Conservation (phyloP, 2,113 vertebrate species). For the Sitta europaea region DNA sequence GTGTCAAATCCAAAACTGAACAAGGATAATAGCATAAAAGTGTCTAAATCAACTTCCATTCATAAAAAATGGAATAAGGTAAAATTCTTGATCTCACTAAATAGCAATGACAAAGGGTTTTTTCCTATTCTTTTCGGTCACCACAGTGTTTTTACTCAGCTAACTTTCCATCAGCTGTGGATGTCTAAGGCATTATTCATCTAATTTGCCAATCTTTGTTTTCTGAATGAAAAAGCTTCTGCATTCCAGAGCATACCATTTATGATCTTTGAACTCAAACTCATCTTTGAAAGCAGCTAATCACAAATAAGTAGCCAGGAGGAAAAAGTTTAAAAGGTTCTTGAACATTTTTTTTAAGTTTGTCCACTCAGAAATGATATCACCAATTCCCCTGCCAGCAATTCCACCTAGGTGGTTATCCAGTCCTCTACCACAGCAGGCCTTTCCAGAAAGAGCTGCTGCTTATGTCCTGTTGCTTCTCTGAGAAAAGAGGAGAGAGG, state of each 20-base stretch:
- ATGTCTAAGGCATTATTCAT: background rate
- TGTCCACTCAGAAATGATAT: background rate
- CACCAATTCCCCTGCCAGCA: background rate
- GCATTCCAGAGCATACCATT: background rate
- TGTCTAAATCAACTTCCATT: background rate
- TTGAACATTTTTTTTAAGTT: background rate
- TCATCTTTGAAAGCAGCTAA: background rate
- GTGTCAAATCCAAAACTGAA: background rate
- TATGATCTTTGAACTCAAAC: background rate
- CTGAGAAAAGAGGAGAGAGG: background rate
- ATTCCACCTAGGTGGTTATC: background rate
- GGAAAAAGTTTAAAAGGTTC: background rate
- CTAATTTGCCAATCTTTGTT: background rate
- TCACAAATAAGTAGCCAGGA: background rate
- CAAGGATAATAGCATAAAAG: background rate
- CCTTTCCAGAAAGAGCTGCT: background rate
- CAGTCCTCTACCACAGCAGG: background rate
- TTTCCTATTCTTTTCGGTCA: background rate
- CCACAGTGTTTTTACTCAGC: background rate
- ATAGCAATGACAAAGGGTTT: accelerated
- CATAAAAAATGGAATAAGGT: background rate
- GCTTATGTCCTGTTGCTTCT: background rate
- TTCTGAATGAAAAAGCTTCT: background rate
- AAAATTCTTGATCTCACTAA: background rate
- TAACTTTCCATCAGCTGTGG: background rate